phyloP scores from a whole-genome alignment of 1,140 invertebrate genomes.

The Pseudomyrmex sp. region DNA sequence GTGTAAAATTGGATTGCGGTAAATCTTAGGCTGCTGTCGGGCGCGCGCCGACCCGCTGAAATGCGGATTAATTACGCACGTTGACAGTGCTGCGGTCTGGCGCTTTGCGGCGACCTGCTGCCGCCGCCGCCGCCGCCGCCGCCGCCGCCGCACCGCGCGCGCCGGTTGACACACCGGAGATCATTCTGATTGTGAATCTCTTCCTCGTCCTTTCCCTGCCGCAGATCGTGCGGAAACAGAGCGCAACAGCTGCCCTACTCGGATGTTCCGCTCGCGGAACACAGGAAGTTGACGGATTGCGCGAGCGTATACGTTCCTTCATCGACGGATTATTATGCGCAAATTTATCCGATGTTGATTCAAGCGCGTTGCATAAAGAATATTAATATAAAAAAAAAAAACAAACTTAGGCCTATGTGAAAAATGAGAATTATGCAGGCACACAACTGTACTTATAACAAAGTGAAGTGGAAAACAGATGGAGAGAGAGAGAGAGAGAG shows the following conservation, averaged over 20 bases:
- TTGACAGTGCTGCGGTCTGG: slow-evolving; percentile 77
- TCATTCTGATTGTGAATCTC: slow-evolving; percentile 69
- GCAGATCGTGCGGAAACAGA: slow-evolving; percentile 56
- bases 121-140: slow-evolving; percentile 10
- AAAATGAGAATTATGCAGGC: not conserved
- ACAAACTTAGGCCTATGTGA: not conserved
- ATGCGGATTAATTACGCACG: slow-evolving; percentile 78
- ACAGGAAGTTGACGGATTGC: not conserved
- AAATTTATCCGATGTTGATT: slow-evolving; percentile 36
- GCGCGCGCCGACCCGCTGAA: slow-evolving; percentile 68
- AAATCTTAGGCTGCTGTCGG: slow-evolving; percentile 75
- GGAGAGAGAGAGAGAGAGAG: not conserved
- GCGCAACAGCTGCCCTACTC: not conserved
- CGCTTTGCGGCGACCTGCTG: slow-evolving; percentile 58
- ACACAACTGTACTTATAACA: not conserved
- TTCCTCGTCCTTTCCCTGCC: slow-evolving; percentile 59
- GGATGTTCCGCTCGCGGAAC: not conserved
- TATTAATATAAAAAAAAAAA: too few relatives aligned
- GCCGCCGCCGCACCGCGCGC: slow-evolving; percentile 22
- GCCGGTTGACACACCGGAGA: slow-evolving; percentile 61
- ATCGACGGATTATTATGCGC: slow-evolving; percentile 12
- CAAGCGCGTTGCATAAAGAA: too few relatives aligned
- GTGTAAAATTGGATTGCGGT: slow-evolving; percentile 79
- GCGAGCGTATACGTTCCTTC: too few relatives aligned
- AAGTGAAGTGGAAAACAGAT: not conserved